Percentiles rank a stretch among this genome's conserved stretches.
Conservation (phyloP, 2,113 vertebrate species). For the Ondatra zibethicus region DNA sequence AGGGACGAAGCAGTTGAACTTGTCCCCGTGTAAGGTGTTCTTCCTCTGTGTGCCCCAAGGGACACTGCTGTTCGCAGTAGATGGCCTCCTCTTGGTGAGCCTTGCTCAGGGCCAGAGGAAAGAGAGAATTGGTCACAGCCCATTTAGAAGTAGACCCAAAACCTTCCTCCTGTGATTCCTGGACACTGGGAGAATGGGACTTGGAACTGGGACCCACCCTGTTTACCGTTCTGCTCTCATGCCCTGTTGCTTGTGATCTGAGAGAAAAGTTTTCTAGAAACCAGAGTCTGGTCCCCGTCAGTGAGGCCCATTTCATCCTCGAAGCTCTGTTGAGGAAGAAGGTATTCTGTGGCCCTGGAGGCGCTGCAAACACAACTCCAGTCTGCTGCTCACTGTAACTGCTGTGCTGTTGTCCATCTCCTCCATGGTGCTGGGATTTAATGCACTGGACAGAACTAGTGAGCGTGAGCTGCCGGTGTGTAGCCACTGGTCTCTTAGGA, state of each 20-base stretch:
- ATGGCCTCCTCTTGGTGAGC: not conserved
- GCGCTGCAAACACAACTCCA: not conserved
- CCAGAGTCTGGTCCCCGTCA: not conserved
- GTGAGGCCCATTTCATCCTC: not conserved
- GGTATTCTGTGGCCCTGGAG: not conserved
- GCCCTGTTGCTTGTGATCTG: not conserved
- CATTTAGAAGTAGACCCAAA: not conserved
- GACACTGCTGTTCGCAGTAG: not conserved
- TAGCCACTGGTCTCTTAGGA: not conserved
- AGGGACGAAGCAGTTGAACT: not conserved
- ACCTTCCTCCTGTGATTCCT: not conserved
- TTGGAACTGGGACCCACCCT: not conserved
- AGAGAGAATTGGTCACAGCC: not conserved
- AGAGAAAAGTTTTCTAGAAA: not conserved
- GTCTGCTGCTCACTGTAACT: not conserved
- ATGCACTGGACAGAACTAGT: too few relatives aligned
- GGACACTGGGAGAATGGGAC: rapidly evolving
- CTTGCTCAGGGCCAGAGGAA: not conserved
- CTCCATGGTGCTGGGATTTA: not conserved
- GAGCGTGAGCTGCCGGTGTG: not conserved
- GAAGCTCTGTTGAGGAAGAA: not conserved
- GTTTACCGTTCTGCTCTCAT: not conserved
- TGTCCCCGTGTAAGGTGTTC: not conserved
- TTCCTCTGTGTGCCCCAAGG: not conserved
- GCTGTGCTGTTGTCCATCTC: not conserved